Base-by-base conservation (phyloP, 2,888 invertebrate species). In the Microplitis deprimator region DNA sequence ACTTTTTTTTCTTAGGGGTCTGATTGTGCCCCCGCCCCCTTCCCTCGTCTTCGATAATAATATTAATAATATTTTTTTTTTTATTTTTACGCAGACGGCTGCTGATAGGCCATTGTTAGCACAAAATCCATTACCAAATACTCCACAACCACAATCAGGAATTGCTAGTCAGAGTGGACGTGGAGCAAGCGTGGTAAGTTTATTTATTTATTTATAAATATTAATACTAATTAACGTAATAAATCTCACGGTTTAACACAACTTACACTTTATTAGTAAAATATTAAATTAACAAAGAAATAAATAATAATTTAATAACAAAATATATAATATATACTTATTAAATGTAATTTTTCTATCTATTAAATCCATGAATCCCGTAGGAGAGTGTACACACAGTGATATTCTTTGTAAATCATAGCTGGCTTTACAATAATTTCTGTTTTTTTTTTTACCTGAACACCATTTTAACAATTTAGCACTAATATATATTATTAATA, bases 171-270 rank as follows among this genome's bases (percentile, higher is more conserved):
- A 96, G 88, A 96, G 96, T 73, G 96, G 96, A 62, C 93, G 96
- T 79, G 96, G 96, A 76, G 94, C 96, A 76, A 95, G 96, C 84
- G 95, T 97, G 92, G 97, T 96, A 91, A 94, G 95, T 91, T 76
- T 69, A 80, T 78, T 65, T 29, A 8, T 13, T 50, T 50, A 50
- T 50, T 50, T 50, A 13, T 50, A 50, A 8, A 50, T 50, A 50
- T 50, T 50, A 13, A 50, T 62, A 71, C 20, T 71, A 29, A 8
- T 20, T 13, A 70, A 72, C 3, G 3, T 68, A 50, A 50, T 69
- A 7, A 41, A 69, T 7, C 41, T 13, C 13, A 40, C 13, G 7
- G 39, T 38, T 38, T 39, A 72, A 50, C 50, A 50, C 50, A 50
- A 50, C 50, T 50, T 50, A 50, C 50, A 50, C 50, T 50, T 50